These are phyloP conservation scores for Cyprinodon brontotheroides DNA, from an alignment of 2,113 vertebrate species.

Conservation along the genomic window DNA sequence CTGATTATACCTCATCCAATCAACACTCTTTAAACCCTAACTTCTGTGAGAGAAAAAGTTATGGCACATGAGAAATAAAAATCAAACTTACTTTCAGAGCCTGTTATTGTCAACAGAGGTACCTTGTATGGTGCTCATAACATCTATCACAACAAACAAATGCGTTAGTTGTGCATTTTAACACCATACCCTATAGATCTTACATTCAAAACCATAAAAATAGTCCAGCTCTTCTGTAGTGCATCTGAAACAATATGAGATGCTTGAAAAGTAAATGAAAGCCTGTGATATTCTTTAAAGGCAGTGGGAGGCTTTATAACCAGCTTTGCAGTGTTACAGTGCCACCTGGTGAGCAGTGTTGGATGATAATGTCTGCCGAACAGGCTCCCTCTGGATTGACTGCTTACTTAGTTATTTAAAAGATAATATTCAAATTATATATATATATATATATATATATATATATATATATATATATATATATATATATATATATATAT, in stretches of 20 bases:
- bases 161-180: too few relatives aligned
- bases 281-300: slow-evolving; percentile 27
- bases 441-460: too few relatives aligned
- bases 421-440: too few relatives aligned
- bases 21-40: slow-evolving; percentile 26
- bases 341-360: slow-evolving; percentile 60
- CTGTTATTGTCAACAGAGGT: slow-evolving; percentile 4
- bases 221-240: slow-evolving; percentile 13
- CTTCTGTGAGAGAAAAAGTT: slow-evolving; percentile 20
- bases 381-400: not conserved
- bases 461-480: too few relatives aligned
- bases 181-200: not conserved
- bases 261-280: slow-evolving; percentile 35
- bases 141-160: not conserved
- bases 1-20: slow-evolving; percentile 52
- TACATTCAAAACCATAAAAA: slow-evolving; percentile 11
- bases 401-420: too few relatives aligned
- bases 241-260: slow-evolving; percentile 15
- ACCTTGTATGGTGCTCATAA: not conserved
- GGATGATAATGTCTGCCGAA: not conserved
- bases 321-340: slow-evolving; percentile 38
- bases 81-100: slow-evolving; percentile 10
- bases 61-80: slow-evolving; percentile 8
- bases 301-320: not conserved
- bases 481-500: too few relatives aligned